Evolutionary conservation across 2,113 vertebrate species (phyloP).

Genomic region (Micronisus gabar): DNA sequence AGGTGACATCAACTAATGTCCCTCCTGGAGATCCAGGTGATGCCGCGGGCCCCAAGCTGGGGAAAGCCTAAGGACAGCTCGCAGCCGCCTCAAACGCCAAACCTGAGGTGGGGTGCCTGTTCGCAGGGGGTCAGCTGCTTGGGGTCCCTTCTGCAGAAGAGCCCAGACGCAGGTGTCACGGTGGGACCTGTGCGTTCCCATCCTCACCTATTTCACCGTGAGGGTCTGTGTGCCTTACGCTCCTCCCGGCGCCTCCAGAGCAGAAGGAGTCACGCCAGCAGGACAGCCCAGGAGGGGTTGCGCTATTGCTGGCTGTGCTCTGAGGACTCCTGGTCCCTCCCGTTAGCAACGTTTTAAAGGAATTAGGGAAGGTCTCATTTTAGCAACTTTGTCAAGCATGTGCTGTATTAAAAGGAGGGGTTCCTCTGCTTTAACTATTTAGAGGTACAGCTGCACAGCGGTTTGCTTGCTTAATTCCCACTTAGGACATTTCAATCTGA

Average conservation of each 20-base stretch:
- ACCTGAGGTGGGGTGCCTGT: accelerated
- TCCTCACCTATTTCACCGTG: too few species aligned
- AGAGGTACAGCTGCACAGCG: neutral
- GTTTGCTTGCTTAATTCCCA: neutral
- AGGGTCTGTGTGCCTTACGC: too few species aligned
- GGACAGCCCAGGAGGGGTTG: neutral
- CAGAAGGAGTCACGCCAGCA: accelerated
- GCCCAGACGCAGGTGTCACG: neutral
- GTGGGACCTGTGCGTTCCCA: accelerated
- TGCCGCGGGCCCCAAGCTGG: accelerated
- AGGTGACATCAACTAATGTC: neutral
- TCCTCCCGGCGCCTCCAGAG: neutral
- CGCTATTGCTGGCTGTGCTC: accelerated
- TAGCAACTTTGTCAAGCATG: neutral
- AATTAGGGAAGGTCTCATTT: neutral
- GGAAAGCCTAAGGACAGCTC: neutral
- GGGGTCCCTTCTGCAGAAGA: neutral
- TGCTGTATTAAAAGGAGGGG: neutral
- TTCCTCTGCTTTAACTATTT: neutral
- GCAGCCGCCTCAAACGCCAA: accelerated
- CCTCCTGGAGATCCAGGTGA: neutral
- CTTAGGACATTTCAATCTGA: neutral
- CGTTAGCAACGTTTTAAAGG: neutral
- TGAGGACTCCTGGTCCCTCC: neutral
- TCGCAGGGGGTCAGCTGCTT: neutral